Evolutionary conservation across 2,113 vertebrate genomes (phyloP), one percentile per base, ranked within the genome.

Genomic region (Vireo altiloquus): DNA sequence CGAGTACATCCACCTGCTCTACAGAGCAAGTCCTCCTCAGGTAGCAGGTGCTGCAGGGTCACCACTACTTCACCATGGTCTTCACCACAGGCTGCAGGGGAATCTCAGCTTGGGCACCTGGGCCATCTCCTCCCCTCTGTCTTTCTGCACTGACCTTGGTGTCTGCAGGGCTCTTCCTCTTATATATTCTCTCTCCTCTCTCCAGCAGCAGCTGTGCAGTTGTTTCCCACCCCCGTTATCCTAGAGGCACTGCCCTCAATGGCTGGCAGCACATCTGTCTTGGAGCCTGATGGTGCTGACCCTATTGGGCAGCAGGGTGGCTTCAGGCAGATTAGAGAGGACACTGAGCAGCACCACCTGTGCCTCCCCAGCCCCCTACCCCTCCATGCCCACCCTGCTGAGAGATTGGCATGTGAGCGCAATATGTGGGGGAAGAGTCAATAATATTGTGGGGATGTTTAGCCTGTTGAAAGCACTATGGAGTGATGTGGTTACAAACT

Each of bases 211-310:
- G 42, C 52, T 80, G 33, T 11, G 13, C 33, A 33, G 54, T 8
- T 33, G 6, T 68, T 57, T 44, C 19, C 39, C 11, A 6, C 10
- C 2, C 2, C 3, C 1, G 0, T 52, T 59, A 33, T 35, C 37
- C 22, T 5, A 8, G 24, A 2, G 1, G n/a, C 0, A 0, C n/a
- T 82, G 30, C n/a, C n/a, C 25, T 50, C 13, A 4, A 6, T 64
- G 44, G 25, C 19, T 21, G 54, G 15, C 11, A 4, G 7, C 11
- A 21, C 11, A 8, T 40, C 24, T 71, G 4, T 27, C 65, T 25
- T 35, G n/a, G 57, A 49, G n/a, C 40, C 21, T 49, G 49, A 35
- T 15, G 31, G 13, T 16, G 6, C 16, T 35, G 44, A 15, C 37
- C 65, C 15, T 44, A 2, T 15, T 9, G 13, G 40, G n/a, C 24